Evolutionary conservation across 64 coral and sea anemone species (phyloP), one percentile per base, ranked within the genome.

Genomic region (Pocillopora damicornis): DNA sequence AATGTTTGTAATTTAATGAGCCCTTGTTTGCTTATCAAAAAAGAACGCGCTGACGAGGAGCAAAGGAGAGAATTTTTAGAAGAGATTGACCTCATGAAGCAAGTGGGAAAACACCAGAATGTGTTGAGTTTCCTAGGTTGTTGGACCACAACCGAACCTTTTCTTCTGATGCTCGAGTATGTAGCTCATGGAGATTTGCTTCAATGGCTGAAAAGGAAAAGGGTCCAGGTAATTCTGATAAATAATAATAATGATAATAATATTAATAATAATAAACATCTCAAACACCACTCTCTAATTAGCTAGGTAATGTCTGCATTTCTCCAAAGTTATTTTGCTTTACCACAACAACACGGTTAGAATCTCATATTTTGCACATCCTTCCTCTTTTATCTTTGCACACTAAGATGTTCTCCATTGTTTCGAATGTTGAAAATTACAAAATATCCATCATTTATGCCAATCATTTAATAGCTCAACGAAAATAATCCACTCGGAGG

Each of bases 61-160:
- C 76, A 59, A 12, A 15, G 18, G 16, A 58, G 56, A 22, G 87
- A 88, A 38, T 88, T 88, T 58, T 63, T 88, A 35, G 76, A 51
- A 25, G 87, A 88, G 26, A 88, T 88, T 20, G 77, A 88, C 11
- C 63, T 88, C 18, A 88, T 88, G 87, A 88, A 88, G 60, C 63
- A 66, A 42, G 60, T 88, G 36, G 87, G 87, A 66, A 68, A 56
- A 17, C 87, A 88, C 71, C 76, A 78, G 11, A 88, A 88, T 56
- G 77, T 88, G n/a, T 76, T 88, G 13, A 88, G 76, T 37, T 76
- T 88, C 59, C 57, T 88, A 9, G 86, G 86, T 25, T 88, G 86
- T 88, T 77, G 87, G 76, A 88, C 87, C 12, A 77, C 77, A 8
- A 79, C 63, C 10, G 64, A 88, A 77, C 87, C 87, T 14, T 22